Evolutionary conservation across 2,113 vertebrate species (phyloP).

Genomic region (Heloderma charlesbogerti): DNA sequence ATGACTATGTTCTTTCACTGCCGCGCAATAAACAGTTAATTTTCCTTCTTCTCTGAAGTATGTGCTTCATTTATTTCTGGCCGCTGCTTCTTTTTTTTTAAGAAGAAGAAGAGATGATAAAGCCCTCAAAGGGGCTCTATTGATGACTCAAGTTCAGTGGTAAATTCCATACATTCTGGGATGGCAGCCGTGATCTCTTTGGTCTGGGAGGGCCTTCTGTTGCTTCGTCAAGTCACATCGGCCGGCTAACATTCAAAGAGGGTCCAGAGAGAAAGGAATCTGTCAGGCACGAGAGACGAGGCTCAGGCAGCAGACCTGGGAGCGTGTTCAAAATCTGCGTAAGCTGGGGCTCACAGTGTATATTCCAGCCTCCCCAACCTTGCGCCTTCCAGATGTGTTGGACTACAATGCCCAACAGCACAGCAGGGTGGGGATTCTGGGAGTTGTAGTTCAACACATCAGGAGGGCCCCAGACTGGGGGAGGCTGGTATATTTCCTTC

Average conservation of each 20-base stretch:
- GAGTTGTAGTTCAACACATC: too few species aligned
- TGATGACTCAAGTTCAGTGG: not conserved
- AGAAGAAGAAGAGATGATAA: not conserved
- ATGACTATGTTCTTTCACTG: not conserved
- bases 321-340: not conserved
- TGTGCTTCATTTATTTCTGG: not conserved
- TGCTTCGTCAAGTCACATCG: not conserved
- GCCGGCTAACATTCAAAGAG: not conserved
- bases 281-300: too few species aligned
- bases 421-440: too few species aligned
- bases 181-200: not conserved
- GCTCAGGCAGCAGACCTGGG: not conserved
- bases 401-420: too few species aligned
- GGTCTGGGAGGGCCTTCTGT: not conserved
- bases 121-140: not conserved
- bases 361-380: not conserved
- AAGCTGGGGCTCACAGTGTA: not conserved
- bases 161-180: conserved; percentile 35
- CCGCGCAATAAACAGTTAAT: not conserved
- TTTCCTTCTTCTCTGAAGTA: not conserved
- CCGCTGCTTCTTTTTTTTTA: not conserved
- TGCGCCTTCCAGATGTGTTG: too few species aligned
- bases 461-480: too few species aligned
- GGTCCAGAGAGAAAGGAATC: not conserved
- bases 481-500: too few species aligned